Base-by-base conservation (phyloP, 2,797 vertebrate genomes). In the Halcyon chelicuti region DNA sequence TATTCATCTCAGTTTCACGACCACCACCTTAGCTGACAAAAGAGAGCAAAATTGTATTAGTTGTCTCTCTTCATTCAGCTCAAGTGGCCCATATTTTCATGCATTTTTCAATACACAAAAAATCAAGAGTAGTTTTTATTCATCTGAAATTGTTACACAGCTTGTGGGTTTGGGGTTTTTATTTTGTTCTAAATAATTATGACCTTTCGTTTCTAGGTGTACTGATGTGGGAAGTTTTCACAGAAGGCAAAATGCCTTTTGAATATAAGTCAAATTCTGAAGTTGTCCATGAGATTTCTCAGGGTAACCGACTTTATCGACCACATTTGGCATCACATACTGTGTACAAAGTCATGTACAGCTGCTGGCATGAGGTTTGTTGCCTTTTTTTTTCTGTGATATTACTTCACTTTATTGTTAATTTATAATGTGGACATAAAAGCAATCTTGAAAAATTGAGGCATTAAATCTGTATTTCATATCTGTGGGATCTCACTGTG, bases 201-300 rank as follows among this genome's bases (percentile, higher is more conserved):
- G 20, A n/a, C 29, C 19, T 55, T 96, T 67, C 78, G n/a, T 60
- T 65, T 96, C 65, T 78, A 99, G 99, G 99, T 35, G 98, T 99
- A 86, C 89, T 99, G 92, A 99, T 99, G 98, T 99, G 99, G 99
- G 99, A 99, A 97, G 97, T 99, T 80, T 99, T 98, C 97, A 98
- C 99, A 3, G 98, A 98, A 94, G 99, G 99, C 65, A 98, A 97
- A 94, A 98, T 97, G 81, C 99, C 99, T 7, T 99, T 99, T 93
- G 98, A 98, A 84, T 98, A 97, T 52, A 98, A 95, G 49, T 96
- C 98, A 52, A 99, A 99, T 96, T 19, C 92, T 62, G 98, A 99
- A 51, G 99, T 99, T 10, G 98, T 99, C 9, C 96, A 57, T 16
- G 98, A 98, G 70, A 98, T 99, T 97, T 99, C 98, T 68, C 97